Conservation (phyloP, 1,140 invertebrate species). For the Trissolcus basalis region DNA sequence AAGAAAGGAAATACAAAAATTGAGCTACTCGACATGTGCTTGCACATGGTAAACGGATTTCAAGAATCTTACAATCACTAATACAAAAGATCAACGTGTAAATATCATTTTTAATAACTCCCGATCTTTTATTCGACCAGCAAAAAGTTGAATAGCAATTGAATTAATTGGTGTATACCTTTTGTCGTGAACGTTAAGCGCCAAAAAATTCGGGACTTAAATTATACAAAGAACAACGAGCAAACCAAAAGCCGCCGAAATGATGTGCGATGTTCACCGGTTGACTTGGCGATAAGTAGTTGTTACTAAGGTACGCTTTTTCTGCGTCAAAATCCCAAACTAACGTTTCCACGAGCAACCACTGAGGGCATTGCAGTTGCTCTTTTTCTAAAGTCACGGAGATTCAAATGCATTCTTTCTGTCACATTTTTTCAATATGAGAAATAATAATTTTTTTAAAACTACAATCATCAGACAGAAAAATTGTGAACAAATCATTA, state of each 20-base stretch:
- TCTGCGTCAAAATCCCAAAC: not conserved
- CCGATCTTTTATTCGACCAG: not conserved
- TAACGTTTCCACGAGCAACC: not conserved
- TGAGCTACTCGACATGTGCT: slow-evolving; percentile 11
- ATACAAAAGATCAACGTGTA: not conserved
- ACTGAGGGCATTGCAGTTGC: not conserved
- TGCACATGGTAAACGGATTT: slow-evolving; percentile 20
- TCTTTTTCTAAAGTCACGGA: no score
- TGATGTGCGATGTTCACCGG: slow-evolving; percentile 36
- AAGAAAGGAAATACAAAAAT: not conserved
- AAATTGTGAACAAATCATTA: no score
- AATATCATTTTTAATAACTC: no score
- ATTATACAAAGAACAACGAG: slow-evolving; percentile 35
- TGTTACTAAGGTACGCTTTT: slow-evolving; percentile 7
- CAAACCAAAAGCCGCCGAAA: slow-evolving; percentile 47
- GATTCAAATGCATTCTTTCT: not conserved
- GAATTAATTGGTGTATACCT: slow-evolving; percentile 9
- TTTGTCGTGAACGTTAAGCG: slow-evolving; percentile 9
- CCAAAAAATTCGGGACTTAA: slow-evolving; percentile 10
- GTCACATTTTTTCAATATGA: no score
- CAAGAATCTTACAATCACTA: slow-evolving; percentile 1
- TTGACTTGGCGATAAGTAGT: slow-evolving; percentile 19
- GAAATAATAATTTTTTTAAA: no score
- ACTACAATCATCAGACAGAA: no score
- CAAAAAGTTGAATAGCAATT: not conserved